Percentiles rank a stretch among this genome's conserved stretches.
phyloP scores from a whole-genome alignment of 2,113 vertebrate species.

The Petaurus breviceps region DNA sequence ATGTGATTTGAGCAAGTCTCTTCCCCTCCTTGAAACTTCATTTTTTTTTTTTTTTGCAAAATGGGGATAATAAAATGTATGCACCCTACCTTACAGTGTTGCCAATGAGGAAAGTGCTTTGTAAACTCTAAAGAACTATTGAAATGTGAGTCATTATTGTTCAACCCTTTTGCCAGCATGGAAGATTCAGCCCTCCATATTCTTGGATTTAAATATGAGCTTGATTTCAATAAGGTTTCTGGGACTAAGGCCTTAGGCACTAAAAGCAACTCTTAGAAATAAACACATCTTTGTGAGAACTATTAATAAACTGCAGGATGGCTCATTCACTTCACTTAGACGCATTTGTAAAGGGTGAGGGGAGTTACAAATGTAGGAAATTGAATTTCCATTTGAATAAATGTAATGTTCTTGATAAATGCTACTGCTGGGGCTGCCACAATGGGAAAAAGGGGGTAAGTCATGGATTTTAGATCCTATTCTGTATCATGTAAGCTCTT shows the following conservation, averaged over 20 bases:
- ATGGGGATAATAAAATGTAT: neutral
- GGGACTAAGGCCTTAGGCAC: neutral
- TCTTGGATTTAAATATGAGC: neutral
- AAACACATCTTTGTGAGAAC: neutral
- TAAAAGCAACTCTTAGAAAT: neutral
- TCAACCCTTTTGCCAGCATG: neutral
- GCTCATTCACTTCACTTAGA: neutral
- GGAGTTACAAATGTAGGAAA: neutral
- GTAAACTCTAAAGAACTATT: neutral
- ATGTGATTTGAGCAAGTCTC: neutral
- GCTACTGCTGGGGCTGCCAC: neutral
- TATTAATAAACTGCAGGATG: neutral
- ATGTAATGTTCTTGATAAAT: conserved; percentile 6
- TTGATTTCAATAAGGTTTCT: neutral
- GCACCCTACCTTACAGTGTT: neutral
- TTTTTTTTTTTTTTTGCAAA: neutral
- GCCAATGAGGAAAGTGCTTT: neutral
- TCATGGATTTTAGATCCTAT: neutral
- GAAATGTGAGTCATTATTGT: neutral
- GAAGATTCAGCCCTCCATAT: neutral
- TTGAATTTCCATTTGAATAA: conserved; percentile 14
- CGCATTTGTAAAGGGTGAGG: neutral
- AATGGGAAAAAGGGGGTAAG: neutral
- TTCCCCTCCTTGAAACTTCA: neutral
- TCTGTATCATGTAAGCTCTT: neutral